Percentiles rank a stretch among this genome's conserved stretches.
These are phyloP conservation scores for Petaurus breviceps DNA, from an alignment of 2,113 vertebrate genomes.

Conservation along the genomic window DNA sequence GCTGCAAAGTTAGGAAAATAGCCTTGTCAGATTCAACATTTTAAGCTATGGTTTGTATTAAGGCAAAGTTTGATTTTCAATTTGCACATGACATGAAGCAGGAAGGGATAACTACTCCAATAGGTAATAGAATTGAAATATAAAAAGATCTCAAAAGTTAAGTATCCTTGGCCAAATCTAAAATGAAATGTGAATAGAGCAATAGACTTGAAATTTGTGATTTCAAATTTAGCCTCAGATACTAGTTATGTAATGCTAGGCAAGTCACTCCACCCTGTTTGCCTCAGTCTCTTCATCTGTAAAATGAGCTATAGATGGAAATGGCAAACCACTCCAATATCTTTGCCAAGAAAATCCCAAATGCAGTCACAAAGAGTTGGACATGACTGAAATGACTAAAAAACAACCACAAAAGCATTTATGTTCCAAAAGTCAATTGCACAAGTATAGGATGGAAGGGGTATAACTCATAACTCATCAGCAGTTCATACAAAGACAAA, in stretches of 20 bases:
- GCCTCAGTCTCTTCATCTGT: neutral
- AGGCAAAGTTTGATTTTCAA: neutral
- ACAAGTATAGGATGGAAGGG: neutral
- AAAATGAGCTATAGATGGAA: neutral
- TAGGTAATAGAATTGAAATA: neutral
- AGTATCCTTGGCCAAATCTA: neutral
- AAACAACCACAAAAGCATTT: neutral
- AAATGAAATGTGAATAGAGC: neutral
- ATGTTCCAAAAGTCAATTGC: neutral
- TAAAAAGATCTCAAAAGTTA: neutral
- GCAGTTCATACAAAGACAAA: neutral
- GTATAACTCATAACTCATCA: neutral
- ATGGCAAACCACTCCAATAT: neutral
- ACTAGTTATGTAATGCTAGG: neutral
- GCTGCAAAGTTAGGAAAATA: neutral
- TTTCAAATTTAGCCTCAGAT: neutral
- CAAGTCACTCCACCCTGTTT: neutral
- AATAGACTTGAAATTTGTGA: neutral
- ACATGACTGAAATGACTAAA: neutral
- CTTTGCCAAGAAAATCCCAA: neutral
- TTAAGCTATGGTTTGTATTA: neutral
- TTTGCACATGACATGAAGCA: neutral
- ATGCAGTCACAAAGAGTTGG: neutral
- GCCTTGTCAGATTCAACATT: neutral
- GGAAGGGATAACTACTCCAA: neutral